Percentiles rank a stretch among this genome's conserved stretches.
phyloP scores from a whole-genome alignment of 2,888 invertebrate species.

The Limenitis camilla region DNA sequence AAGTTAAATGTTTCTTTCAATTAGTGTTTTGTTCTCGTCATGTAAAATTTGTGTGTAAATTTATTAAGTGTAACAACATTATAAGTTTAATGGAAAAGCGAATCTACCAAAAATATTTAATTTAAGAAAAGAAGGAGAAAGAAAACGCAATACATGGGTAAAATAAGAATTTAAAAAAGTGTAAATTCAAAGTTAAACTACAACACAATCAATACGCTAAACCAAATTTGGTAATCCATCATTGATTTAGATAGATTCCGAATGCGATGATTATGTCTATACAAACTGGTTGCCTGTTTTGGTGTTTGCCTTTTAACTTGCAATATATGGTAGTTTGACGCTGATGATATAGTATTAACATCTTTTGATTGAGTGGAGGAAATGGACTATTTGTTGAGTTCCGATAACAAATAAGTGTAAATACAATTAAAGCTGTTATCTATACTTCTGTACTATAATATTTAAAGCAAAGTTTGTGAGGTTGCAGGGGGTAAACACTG shows the following conservation, averaged over 20 bases:
- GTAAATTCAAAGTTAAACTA: constrained; percentile 5
- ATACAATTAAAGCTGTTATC: too few species aligned
- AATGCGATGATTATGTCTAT: constrained; percentile 12
- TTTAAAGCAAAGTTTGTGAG: too few species aligned
- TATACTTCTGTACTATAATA: too few species aligned
- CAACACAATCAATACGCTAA: constrained; percentile 28
- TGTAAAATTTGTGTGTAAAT: too few species aligned
- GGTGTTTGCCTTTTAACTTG: constrained; percentile 6
- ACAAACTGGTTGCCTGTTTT: constrained; percentile 16
- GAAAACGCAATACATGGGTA: too few species aligned
- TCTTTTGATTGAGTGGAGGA: background rate
- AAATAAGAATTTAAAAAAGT: background rate
- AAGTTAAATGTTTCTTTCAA: too few species aligned
- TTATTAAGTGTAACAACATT: too few species aligned
- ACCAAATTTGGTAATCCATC: constrained; percentile 43
- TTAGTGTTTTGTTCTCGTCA: too few species aligned
- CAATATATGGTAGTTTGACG: constrained; percentile 3
- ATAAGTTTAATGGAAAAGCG: too few species aligned
- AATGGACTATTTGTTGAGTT: background rate
- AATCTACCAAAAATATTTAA: too few species aligned
- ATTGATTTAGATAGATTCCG: constrained; percentile 22
- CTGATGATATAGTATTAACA: constrained; percentile 1
- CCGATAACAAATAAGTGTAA: background rate
- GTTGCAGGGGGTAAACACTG: too few species aligned
- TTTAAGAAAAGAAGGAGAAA: too few species aligned